These are phyloP conservation scores for Notarius quadriscutis DNA, from an alignment of 2,113 vertebrate genomes.

Conservation along the genomic window DNA sequence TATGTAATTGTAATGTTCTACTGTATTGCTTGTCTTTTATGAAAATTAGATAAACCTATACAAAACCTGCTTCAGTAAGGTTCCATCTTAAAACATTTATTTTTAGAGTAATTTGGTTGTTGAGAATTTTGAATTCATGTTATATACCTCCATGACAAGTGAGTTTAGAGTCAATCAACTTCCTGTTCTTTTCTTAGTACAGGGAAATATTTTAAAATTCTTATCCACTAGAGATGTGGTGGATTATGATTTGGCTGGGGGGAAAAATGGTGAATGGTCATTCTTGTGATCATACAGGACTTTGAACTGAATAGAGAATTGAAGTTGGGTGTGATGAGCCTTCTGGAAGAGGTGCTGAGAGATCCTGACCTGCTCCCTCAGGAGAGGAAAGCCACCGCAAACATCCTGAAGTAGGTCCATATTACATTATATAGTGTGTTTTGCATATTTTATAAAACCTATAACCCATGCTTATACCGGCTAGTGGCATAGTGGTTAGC, in stretches of 20 bases:
- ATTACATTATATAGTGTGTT: not conserved
- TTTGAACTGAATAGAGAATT: constrained; percentile 93
- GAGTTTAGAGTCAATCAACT: not conserved
- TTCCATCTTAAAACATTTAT: not conserved
- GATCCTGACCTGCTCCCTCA: constrained; percentile 95
- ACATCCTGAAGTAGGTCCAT: constrained; percentile 85
- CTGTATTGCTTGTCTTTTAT: not conserved
- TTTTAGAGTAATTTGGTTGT: not conserved
- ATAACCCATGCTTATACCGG: not conserved
- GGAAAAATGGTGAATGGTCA: not conserved
- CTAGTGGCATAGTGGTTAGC: too few relatives aligned
- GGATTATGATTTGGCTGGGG: not conserved
- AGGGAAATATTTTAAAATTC: not conserved
- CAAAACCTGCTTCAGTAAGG: not conserved
- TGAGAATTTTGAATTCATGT: not conserved
- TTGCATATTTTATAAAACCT: not conserved
- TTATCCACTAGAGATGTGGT: not conserved
- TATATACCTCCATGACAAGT: not conserved
- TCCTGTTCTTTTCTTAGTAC: not conserved
- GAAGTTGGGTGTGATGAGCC: constrained; percentile 90
- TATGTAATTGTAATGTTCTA: not conserved
- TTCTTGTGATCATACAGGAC: constrained; percentile 75
- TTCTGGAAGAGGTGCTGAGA: constrained; percentile 93
- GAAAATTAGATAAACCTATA: not conserved
- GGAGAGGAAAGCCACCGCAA: constrained; percentile 95